Conservation (phyloP, 1,140 invertebrate genomes). For the Antheraea pernyi region DNA sequence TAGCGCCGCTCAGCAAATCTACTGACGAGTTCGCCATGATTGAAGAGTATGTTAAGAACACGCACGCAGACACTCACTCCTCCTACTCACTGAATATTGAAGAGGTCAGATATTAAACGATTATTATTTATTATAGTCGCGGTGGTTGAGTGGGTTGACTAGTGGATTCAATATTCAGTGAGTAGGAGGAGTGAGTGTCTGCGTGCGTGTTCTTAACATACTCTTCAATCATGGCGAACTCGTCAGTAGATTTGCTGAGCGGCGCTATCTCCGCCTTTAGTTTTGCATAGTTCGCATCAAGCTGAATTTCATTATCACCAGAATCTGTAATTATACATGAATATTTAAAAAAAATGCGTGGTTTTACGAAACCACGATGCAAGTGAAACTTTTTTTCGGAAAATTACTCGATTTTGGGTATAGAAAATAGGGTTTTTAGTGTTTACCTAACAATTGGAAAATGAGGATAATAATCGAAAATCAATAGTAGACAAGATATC, state of each 20-base stretch:
- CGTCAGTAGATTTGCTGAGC: slow-evolving; percentile 85
- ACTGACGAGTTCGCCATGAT: slow-evolving; percentile 89
- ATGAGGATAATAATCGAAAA: too few relatives aligned
- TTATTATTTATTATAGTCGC: slow-evolving; percentile 63
- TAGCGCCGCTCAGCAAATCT: slow-evolving; percentile 86
- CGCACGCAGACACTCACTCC: slow-evolving; percentile 92
- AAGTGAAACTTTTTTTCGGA: too few relatives aligned
- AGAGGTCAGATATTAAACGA: too few relatives aligned
- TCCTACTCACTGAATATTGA: slow-evolving; percentile 88
- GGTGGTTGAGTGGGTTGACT: too few relatives aligned
- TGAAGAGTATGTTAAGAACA: slow-evolving; percentile 90
- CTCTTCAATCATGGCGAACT: slow-evolving; percentile 87
- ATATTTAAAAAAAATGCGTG: too few relatives aligned
- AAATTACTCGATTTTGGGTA: too few relatives aligned
- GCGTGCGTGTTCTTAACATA: slow-evolving; percentile 95
- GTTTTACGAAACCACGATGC: too few relatives aligned
- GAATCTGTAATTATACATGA: slow-evolving; percentile 28
- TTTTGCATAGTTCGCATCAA: slow-evolving; percentile 95
- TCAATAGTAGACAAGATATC: too few relatives aligned
- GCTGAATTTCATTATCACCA: slow-evolving; percentile 39
- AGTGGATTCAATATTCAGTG: slow-evolving; percentile 82
- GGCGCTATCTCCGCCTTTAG: slow-evolving; percentile 91
- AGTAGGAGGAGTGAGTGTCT: slow-evolving; percentile 88
- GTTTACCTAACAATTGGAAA: too few relatives aligned
- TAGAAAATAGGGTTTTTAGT: too few relatives aligned